A percentile compares a stretch with the other conserved stretches of the same genome.
These are phyloP conservation scores for Holcopasites calliopsidis DNA, from an alignment of 1,140 invertebrate species.

Conservation along the genomic window DNA sequence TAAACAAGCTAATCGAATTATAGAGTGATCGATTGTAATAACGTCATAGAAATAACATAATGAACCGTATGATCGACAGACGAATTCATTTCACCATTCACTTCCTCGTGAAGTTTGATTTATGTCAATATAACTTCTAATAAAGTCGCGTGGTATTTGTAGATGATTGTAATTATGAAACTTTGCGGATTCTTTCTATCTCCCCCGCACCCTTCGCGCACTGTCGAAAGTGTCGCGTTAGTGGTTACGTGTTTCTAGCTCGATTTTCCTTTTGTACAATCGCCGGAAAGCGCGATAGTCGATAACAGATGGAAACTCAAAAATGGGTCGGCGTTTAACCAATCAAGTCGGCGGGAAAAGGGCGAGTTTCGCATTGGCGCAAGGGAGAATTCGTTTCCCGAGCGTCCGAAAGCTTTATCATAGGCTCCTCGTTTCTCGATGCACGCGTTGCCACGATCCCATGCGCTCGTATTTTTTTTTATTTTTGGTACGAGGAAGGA, in stretches of 20 bases:
- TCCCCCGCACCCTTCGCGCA: not conserved
- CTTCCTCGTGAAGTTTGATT: not conserved
- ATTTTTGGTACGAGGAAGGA: not conserved
- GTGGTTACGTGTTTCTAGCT: not conserved
- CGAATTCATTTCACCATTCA: too few relatives aligned
- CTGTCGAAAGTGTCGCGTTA: not conserved
- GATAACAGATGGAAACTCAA: constrained; percentile 29
- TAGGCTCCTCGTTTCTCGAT: not conserved
- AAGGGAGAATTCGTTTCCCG: constrained; percentile 28
- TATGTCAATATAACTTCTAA: not conserved
- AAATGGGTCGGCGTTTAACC: constrained; percentile 36
- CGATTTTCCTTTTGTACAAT: not conserved
- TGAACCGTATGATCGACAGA: not conserved
- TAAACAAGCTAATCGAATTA: constrained; percentile 26
- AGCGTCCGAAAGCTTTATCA: constrained; percentile 19
- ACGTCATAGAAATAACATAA: not conserved
- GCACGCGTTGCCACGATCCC: not conserved
- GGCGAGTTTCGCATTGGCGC: not conserved
- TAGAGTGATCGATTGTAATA: constrained; percentile 6
- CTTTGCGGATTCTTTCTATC: not conserved
- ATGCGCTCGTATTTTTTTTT: not conserved
- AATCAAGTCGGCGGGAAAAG: constrained; percentile 2
- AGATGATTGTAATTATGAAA: not conserved
- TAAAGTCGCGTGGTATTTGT: not conserved
- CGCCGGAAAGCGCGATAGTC: constrained; percentile 14